phyloP scores from a whole-genome alignment of 2,888 invertebrate genomes.

The Microplitis manilae region DNA sequence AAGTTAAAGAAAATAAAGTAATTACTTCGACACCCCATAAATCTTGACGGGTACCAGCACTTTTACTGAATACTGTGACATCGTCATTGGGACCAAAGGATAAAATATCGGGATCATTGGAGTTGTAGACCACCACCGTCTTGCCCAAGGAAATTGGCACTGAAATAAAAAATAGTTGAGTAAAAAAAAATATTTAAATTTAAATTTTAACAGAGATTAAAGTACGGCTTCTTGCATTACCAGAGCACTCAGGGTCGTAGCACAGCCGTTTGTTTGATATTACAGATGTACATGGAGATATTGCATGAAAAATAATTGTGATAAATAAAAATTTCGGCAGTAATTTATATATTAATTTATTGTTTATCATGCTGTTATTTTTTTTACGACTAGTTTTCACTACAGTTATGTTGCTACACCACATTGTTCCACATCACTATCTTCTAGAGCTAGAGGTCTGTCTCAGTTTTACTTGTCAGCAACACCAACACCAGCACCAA shows the following conservation, averaged over 20 bases:
- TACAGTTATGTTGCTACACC: slow-evolving; percentile 53
- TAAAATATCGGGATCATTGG: slow-evolving; percentile 75
- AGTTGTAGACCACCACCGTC: slow-evolving; percentile 75
- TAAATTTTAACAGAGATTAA: slow-evolving; percentile 51
- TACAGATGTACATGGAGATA: slow-evolving; percentile 54
- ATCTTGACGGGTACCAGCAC: slow-evolving; percentile 76
- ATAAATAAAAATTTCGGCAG: slow-evolving; percentile 54
- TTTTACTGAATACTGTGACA: slow-evolving; percentile 80
- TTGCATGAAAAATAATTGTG: slow-evolving; percentile 53
- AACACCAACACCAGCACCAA: background rate
- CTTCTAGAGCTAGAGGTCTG: background rate
- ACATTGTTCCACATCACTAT: slow-evolving; percentile 67
- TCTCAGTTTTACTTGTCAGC: background rate
- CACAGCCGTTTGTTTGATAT: slow-evolving; percentile 81
- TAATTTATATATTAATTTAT: slow-evolving; percentile 51
- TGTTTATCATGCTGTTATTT: slow-evolving; percentile 63
- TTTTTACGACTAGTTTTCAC: background rate
- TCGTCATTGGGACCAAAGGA: slow-evolving; percentile 76
- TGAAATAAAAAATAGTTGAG: slow-evolving; percentile 68
- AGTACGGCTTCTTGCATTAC: slow-evolving; percentile 73
- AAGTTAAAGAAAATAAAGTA: slow-evolving; percentile 7
- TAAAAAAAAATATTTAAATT: slow-evolving; percentile 53
- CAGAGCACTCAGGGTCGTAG: slow-evolving; percentile 80
- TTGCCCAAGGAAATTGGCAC: slow-evolving; percentile 78
- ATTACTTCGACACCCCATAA: slow-evolving; percentile 79